Evolutionary conservation across 2,113 vertebrate species (phyloP).

Genomic region (Notarius quadriscutis): DNA sequence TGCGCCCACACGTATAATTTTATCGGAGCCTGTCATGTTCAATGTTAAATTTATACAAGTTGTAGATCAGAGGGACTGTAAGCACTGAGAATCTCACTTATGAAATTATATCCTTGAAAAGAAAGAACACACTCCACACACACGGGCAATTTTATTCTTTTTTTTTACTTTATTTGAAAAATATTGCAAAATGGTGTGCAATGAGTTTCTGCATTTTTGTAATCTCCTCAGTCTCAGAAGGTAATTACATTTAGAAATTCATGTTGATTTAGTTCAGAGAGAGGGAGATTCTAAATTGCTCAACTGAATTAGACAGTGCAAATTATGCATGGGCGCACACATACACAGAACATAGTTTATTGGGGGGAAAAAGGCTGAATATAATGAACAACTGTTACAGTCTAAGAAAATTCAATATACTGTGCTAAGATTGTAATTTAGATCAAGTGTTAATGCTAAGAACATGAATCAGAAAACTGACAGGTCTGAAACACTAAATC

Average conservation of each 20-base stretch:
- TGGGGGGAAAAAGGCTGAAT: neutral
- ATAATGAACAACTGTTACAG: neutral
- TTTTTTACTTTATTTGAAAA: neutral
- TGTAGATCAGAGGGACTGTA: neutral
- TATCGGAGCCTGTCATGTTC: neutral
- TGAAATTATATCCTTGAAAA: neutral
- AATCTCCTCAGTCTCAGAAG: neutral
- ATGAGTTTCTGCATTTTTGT: neutral
- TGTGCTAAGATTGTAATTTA: neutral
- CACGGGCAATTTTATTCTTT: neutral
- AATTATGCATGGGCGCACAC: neutral
- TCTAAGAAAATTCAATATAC: neutral
- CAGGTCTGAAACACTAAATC: neutral
- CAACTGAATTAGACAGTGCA: neutral
- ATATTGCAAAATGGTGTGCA: neutral
- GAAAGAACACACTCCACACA: neutral
- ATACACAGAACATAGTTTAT: neutral
- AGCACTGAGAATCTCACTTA: neutral
- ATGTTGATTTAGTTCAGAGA: neutral
- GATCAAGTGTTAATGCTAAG: neutral
- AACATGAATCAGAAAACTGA: neutral
- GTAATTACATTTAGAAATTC: neutral
- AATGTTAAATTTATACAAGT: neutral
- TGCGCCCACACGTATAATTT: no score
- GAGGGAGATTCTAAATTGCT: neutral